These are phyloP conservation scores for Cetoscarus ocellatus DNA, from an alignment of 2,797 vertebrate species.

Conservation along the genomic window DNA sequence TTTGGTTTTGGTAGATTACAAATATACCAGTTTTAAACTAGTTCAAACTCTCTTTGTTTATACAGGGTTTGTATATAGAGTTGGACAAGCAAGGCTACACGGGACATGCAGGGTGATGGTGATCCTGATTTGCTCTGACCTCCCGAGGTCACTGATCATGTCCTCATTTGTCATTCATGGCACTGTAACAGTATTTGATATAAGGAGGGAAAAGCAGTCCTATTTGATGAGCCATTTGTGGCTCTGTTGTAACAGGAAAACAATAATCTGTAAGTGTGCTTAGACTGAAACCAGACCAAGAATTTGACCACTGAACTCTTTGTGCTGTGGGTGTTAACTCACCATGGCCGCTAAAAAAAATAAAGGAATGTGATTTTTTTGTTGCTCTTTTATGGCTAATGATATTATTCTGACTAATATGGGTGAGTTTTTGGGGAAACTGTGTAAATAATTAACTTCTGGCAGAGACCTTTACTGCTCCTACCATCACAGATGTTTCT, in stretches of 20 bases:
- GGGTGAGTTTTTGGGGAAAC: not conserved
- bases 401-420: not conserved
- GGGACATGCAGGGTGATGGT: constrained; percentile 15
- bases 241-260: not conserved
- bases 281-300: not conserved
- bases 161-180: constrained; percentile 51
- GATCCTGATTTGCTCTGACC: constrained; percentile 56
- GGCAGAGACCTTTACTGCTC: not conserved
- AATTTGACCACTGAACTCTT: not conserved
- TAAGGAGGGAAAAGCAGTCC: not conserved
- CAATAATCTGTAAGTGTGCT: not conserved
- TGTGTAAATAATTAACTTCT: not conserved
- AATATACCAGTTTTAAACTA: too few relatives aligned
- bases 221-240: not conserved
- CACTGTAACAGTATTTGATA: not conserved
- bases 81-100: not conserved
- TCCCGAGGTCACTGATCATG: constrained; percentile 54
- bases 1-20: too few relatives aligned
- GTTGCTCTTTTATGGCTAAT: not conserved
- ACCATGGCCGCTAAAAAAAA: not conserved
- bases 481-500: not conserved
- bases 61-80: not conserved
- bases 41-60: not conserved
- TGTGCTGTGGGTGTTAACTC: not conserved
- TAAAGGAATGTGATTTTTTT: not conserved